phyloP scores from a whole-genome alignment of 2,113 vertebrate genomes.

The Psittacula cyanocephala region DNA sequence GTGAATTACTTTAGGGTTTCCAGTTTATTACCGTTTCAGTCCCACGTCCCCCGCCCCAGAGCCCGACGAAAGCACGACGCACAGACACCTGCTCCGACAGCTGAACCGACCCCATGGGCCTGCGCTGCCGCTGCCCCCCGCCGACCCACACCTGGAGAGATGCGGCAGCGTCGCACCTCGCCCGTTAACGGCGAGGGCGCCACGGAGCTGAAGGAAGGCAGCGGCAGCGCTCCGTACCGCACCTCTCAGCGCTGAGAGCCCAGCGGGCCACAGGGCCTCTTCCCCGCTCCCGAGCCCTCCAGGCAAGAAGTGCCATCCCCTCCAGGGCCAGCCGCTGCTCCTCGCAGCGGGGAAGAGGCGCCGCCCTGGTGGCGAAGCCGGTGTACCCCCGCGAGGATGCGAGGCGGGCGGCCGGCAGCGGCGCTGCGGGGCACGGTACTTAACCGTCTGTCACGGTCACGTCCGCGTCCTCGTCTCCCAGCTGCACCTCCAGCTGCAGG shows the following conservation, averaged over 20 bases:
- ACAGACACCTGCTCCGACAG: background rate
- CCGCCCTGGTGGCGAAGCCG: too few relatives aligned
- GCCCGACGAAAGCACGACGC: background rate
- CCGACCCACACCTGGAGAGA: accelerated
- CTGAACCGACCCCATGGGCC: too few relatives aligned
- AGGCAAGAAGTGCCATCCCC: too few relatives aligned
- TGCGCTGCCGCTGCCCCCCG: background rate
- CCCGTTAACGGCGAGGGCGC: background rate
- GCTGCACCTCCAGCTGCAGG: background rate
- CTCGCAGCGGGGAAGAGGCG: background rate
- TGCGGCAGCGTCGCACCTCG: too few relatives aligned
- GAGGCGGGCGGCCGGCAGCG: background rate
- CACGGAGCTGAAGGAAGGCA: background rate
- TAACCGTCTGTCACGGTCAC: slow-evolving; percentile 19
- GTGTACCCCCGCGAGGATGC: too few relatives aligned
- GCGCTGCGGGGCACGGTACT: background rate
- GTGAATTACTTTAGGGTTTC: too few relatives aligned
- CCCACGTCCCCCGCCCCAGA: too few relatives aligned
- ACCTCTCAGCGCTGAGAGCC: background rate
- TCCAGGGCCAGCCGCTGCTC: background rate
- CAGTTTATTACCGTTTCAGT: too few relatives aligned
- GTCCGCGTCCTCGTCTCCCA: background rate
- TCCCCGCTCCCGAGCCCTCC: background rate
- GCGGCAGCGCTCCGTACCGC: background rate
- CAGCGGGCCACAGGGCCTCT: too few relatives aligned